Evolutionary conservation across 2,888 invertebrate genomes (phyloP), one percentile per base, ranked within the genome.

Genomic region (Apotomis betuletana): DNA sequence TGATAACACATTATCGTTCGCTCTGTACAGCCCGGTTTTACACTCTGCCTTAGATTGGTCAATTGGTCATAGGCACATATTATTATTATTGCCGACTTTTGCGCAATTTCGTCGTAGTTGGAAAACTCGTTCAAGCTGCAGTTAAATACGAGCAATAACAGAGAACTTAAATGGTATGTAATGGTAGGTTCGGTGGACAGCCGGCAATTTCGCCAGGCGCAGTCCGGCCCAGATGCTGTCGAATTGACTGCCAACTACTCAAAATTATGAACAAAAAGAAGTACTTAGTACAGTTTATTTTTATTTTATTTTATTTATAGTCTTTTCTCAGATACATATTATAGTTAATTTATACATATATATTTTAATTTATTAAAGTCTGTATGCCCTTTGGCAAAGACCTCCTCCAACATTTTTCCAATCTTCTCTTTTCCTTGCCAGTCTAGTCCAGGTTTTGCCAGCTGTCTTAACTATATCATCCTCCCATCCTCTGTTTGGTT

Each of bases 71-170:
- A 10, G 49, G 49, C 9, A 10, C 49, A 49, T 49, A 49, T 27
- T 27, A 27, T 27, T 27, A 27, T 27, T 27, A 27, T 27, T 49
- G 49, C 9, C 9, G 10, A 49, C 49, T 54, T 54, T 65, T 46
- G 55, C 65, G 36, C 55, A 65, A 65, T 65, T 64, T 55, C 57
- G 55, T 65, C 57, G 36, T 59, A 67, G 49, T 67, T 59, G 58
- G 41, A 51, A 38, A 67, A 67, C 67, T 51, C 49, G 67, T 65
- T 65, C 49, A 15, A 10, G 41, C 6, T 41, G 41, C 49, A 63
- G 51, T 49, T 13, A 67, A 59, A 67, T 67, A 41, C 51, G 58
- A 41, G 58, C 67, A 59, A 67, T 67, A 67, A 67, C 58, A 51
- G 58, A 59, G 49, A 6, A 51, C 51, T 59, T 59, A 67, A 67